Evolutionary conservation across 2,888 invertebrate genomes (phyloP), one percentile per base, ranked within the genome.

Genomic region (Eilema caniola): DNA sequence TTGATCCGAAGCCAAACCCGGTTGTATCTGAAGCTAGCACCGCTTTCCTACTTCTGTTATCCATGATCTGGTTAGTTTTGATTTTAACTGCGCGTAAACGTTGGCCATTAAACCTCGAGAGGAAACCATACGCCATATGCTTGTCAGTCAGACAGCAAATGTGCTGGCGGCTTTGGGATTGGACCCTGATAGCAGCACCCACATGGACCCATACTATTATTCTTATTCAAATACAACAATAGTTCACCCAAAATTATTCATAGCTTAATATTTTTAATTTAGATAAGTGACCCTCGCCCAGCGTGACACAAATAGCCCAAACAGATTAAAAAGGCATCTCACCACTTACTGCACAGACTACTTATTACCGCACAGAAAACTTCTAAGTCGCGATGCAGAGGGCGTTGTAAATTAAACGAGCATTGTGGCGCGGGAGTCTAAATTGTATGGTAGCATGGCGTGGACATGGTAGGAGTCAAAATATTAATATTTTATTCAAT

Each of bases 341-440:
- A 76, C 83, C 85, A 87, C 85, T 87, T 87, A 84, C 76, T 75
- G 59, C 71, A 76, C 70, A 77, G 86, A 84, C 84, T 82, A 82
- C 74, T 69, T 62, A 72, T 72, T 73, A 84, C 76, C 76, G 59
- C 71, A 76, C 70, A 77, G 86, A 84, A 84, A 83, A 82, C 74
- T 69, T 62, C 72, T 72, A 72, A 66, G 62, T 33, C 72, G 59
- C 69, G 73, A 74, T 76, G 73, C 63, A 79, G 80, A 82, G 68
- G 75, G 75, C 74, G 57, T 71, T 63, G 71, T 76, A 76, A 73
- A 73, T 73, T 70, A 75, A 25, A 47, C 56, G 23, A 60, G 56
- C 59, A 31, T 68, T 63, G 57, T 69, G 56, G 37, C 37, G 53
- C 7, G 11, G 20, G 28, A 56, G n/a, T 31, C 62, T 25, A 60